A percentile compares a stretch with the other conserved stretches of the same genome.
phyloP scores from a whole-genome alignment of 35 echinoderm and acorn worm species.

The Amphiura filiformis region DNA sequence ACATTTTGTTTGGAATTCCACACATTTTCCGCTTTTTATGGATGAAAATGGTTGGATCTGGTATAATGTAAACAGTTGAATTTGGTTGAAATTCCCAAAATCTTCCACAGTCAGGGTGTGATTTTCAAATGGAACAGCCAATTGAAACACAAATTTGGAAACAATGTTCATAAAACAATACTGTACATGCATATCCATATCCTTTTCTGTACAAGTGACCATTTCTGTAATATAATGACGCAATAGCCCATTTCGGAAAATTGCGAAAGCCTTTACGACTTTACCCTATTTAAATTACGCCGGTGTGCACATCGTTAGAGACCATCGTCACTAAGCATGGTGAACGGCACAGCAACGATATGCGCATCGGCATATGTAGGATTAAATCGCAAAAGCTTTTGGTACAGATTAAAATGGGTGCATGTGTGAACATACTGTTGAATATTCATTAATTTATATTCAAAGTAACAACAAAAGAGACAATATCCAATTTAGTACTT shows the following conservation, averaged over 20 bases:
- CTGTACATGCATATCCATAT: conserved; percentile 7
- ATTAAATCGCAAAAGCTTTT: no score
- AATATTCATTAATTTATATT: conserved; percentile 5
- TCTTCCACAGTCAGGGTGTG: no score
- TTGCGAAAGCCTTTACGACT: background rate
- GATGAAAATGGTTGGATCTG: background rate
- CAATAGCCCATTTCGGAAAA: background rate
- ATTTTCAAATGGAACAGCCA: background rate
- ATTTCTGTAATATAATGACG: conserved; percentile 4
- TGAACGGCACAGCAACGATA: no score
- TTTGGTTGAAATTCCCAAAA: no score
- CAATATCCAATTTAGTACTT: background rate
- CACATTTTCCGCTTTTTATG: background rate
- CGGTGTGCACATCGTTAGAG: no score
- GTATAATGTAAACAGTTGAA: background rate
- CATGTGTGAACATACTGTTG: background rate
- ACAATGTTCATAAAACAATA: background rate
- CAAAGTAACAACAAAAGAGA: background rate
- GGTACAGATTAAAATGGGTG: background rate
- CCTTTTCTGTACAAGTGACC: background rate
- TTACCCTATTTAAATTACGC: no score
- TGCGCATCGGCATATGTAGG: no score
- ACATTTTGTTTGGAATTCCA: no score
- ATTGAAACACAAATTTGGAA: background rate
- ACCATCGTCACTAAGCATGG: no score